Evolutionary conservation across 2,888 invertebrate species (phyloP).

Genomic region (Saturnia japonica): DNA sequence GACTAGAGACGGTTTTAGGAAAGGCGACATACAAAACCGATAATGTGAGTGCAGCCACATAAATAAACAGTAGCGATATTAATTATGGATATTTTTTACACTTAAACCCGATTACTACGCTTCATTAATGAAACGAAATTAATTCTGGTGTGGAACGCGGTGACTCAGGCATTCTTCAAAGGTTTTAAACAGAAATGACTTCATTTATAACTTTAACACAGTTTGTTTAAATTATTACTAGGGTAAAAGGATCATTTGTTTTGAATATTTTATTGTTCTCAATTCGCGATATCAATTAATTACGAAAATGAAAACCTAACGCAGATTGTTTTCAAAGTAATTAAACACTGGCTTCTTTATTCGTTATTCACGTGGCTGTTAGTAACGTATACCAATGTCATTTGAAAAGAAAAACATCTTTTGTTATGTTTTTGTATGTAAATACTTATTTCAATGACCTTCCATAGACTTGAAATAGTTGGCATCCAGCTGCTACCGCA

Average conservation of each 20-base stretch:
- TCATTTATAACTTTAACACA: conserved; percentile 28
- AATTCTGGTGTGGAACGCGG: conserved; percentile 28
- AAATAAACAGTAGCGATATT: conserved; percentile 55
- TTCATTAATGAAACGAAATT: conserved; percentile 41
- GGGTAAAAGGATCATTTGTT: conserved; percentile 17
- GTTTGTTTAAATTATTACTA: conserved; percentile 19
- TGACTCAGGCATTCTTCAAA: conserved; percentile 31
- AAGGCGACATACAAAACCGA: conserved; percentile 61
- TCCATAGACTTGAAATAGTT: conserved; percentile 10
- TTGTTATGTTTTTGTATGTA: not conserved
- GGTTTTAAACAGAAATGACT: conserved; percentile 25
- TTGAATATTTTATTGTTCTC: not conserved
- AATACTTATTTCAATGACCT: not conserved
- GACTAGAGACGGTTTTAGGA: conserved; percentile 63
- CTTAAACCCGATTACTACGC: conserved; percentile 48
- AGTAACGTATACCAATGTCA: not conserved
- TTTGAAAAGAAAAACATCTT: not conserved
- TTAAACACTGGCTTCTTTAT: not conserved
- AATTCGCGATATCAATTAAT: not conserved
- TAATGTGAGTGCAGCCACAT: conserved; percentile 53
- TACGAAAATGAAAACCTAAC: not conserved
- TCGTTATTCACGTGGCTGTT: not conserved
- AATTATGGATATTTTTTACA: conserved; percentile 54
- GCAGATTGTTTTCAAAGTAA: not conserved
- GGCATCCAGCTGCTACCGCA: conserved; percentile 6